Conservation (phyloP, 2,888 invertebrate species). For the Pollenia amentaria region DNA sequence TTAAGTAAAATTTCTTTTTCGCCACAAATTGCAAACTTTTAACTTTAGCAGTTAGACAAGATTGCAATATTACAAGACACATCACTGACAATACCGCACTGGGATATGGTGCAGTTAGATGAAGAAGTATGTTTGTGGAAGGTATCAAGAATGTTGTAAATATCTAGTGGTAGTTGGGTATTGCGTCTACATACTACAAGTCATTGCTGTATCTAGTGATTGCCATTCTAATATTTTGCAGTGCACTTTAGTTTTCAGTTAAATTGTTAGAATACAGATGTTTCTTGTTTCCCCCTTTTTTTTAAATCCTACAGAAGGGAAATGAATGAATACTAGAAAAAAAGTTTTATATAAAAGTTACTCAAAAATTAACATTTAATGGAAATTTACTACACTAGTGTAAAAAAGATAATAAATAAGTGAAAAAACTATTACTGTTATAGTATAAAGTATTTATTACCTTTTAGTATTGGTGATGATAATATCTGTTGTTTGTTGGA, state of each 20-base stretch:
- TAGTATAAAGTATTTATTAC: conserved; percentile 21
- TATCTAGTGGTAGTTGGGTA: conserved; percentile 32
- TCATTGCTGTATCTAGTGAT: conserved; percentile 32
- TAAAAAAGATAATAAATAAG: conserved; percentile 51
- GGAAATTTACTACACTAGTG: conserved; percentile 81
- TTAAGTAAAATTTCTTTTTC: conserved; percentile 49
- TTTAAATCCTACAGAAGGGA: background rate
- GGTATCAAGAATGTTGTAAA: conserved; percentile 14
- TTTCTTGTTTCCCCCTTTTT: conserved; percentile 21
- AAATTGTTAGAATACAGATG: conserved; percentile 58
- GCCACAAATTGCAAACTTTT: conserved; percentile 77
- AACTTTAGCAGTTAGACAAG: conserved; percentile 79
- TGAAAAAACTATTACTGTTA: conserved; percentile 2
- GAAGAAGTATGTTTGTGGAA: background rate
- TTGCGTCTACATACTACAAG: conserved; percentile 50
- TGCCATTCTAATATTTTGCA: conserved; percentile 47
- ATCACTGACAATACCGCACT: conserved; percentile 55
- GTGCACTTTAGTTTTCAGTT: conserved; percentile 51
- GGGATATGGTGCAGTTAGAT: conserved; percentile 1
- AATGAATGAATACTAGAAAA: conserved; percentile 68
- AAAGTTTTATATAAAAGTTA: conserved; percentile 82
- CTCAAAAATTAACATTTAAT: conserved; percentile 83
- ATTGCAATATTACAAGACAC: conserved; percentile 79
- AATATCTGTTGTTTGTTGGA: background rate
- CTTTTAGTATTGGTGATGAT: conserved; percentile 14